These are phyloP conservation scores for Panzeria rudis DNA, from an alignment of 2,888 invertebrate species.

Conservation along the genomic window DNA sequence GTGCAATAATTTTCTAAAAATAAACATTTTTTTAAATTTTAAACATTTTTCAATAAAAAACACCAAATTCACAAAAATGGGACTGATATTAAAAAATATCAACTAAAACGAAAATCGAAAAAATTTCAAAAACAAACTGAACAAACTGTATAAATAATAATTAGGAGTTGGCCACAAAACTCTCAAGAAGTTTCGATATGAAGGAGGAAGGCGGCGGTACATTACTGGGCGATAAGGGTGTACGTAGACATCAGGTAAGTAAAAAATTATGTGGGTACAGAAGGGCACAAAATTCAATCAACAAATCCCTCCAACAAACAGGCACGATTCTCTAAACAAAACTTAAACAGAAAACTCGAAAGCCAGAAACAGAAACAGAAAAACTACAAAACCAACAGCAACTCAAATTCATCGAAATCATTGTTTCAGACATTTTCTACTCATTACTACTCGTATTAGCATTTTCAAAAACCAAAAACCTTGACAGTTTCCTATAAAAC, in stretches of 20 bases:
- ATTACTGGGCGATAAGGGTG: conserved; percentile 88
- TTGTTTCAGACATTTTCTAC: conserved; percentile 38
- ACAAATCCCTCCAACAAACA: conserved; percentile 38
- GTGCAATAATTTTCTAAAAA: conserved; percentile 18
- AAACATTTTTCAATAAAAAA: conserved; percentile 25
- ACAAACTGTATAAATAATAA: conserved; percentile 77
- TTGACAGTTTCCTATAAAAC: neutral
- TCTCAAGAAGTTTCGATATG: conserved; percentile 94
- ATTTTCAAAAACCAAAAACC: conserved; percentile 16
- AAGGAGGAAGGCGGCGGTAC: conserved; percentile 92
- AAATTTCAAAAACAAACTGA: conserved; percentile 55
- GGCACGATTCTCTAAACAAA: conserved; percentile 13
- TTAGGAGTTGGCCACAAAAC: conserved; percentile 94
- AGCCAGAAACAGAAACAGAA: conserved; percentile 12
- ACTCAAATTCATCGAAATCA: conserved; percentile 47
- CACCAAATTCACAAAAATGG: conserved; percentile 70
- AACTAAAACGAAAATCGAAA: conserved; percentile 70
- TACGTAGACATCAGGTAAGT: conserved; percentile 87
- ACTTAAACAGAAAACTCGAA: conserved; percentile 41
- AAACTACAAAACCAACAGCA: neutral
- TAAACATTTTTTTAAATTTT: conserved; percentile 16
- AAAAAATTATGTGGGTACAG: conserved; percentile 58
- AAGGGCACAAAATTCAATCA: conserved; percentile 16
- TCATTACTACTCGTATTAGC: conserved; percentile 14
- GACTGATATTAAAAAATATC: conserved; percentile 61